Evolutionary conservation across 2,113 vertebrate genomes (phyloP).

Genomic region (Podarcis cretensis): DNA sequence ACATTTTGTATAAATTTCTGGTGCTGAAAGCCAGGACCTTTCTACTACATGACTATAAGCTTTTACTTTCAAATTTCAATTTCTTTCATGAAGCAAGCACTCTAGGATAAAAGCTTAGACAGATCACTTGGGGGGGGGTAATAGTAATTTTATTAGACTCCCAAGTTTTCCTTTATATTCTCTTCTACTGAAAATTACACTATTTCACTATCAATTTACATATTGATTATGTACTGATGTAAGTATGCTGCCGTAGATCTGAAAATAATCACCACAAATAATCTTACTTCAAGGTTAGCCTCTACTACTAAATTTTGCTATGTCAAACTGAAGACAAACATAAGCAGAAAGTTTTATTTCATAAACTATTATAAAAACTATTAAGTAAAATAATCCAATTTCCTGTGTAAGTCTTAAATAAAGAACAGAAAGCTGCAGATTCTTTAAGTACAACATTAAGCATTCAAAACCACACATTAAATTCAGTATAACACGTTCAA

Average conservation of each 20-base stretch:
- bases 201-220: not conserved
- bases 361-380: slow-evolving; percentile 13
- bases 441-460: slow-evolving; percentile 12
- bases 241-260: not conserved
- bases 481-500: slow-evolving; percentile 23
- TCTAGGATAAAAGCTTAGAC: not conserved
- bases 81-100: not conserved
- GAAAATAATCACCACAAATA: slow-evolving; percentile 1
- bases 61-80: not conserved
- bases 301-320: slow-evolving; percentile 6
- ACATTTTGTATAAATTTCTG: not conserved
- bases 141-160: not conserved
- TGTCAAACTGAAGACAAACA: slow-evolving; percentile 15
- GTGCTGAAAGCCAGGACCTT: not conserved
- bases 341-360: slow-evolving; percentile 18
- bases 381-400: slow-evolving; percentile 40
- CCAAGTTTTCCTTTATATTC: not conserved
- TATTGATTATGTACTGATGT: not conserved
- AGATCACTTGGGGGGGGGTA: not conserved
- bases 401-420: slow-evolving; percentile 25
- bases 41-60: not conserved
- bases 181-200: not conserved
- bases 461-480: slow-evolving; percentile 25
- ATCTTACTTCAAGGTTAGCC: slow-evolving; percentile 7
- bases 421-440: not conserved